Percentiles rank a stretch among this genome's conserved stretches.
phyloP scores from a whole-genome alignment of 2,888 invertebrate species.

The Tachina lurida region DNA sequence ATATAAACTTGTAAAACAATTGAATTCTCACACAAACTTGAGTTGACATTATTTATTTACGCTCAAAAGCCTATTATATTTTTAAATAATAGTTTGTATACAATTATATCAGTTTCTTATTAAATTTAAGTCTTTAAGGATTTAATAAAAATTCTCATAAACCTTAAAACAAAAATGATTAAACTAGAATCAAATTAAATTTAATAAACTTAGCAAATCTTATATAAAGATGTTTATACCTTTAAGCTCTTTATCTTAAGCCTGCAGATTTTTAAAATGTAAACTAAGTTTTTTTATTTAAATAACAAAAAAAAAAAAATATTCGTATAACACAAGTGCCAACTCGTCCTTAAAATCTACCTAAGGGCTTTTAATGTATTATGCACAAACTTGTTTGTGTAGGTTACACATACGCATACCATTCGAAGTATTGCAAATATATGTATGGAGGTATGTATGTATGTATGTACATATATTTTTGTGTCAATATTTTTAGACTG shows the following conservation, averaged over 20 bases:
- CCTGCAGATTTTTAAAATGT: conserved; percentile 49
- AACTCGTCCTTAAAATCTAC: conserved; percentile 38
- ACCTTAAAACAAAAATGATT: too few species aligned
- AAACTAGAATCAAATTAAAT: neutral
- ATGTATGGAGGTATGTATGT: neutral
- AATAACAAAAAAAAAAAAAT: conserved; percentile 5
- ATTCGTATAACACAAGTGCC: conserved; percentile 38
- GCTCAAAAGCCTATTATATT: too few species aligned
- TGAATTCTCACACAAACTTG: too few species aligned
- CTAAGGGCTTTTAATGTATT: conserved; percentile 29
- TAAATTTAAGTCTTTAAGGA: too few species aligned
- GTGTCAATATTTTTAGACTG: too few species aligned
- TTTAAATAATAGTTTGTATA: too few species aligned
- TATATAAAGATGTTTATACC: neutral
- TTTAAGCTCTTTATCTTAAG: conserved; percentile 62
- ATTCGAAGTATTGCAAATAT: conserved; percentile 7
- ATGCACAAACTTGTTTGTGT: neutral
- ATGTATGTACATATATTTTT: neutral
- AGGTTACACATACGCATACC: neutral
- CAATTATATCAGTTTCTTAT: too few species aligned
- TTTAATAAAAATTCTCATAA: too few species aligned
- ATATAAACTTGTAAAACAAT: too few species aligned
- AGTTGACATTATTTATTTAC: too few species aligned
- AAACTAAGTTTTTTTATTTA: conserved; percentile 33
- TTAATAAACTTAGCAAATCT: conserved; percentile 18